phyloP scores from a whole-genome alignment of 2,888 invertebrate genomes.

The Cosmia trapezina region DNA sequence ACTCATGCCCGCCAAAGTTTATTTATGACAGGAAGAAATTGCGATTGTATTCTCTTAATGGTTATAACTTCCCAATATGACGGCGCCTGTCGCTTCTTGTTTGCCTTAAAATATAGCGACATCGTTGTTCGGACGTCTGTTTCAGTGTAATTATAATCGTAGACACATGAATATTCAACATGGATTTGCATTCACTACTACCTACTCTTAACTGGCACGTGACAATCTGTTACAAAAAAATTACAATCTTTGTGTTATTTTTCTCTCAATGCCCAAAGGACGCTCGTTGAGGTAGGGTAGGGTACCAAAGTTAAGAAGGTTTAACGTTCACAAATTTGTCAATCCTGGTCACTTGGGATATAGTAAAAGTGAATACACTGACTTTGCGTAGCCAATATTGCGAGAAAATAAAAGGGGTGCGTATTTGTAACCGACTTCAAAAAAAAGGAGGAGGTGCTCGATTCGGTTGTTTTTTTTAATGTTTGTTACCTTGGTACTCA shows the following conservation, averaged over 20 bases:
- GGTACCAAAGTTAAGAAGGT: slow-evolving; percentile 62
- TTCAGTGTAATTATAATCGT: slow-evolving; percentile 13
- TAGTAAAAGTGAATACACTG: slow-evolving; percentile 54
- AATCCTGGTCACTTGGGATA: slow-evolving; percentile 66
- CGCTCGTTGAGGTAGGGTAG: slow-evolving; percentile 54
- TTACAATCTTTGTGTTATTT: slow-evolving; percentile 34
- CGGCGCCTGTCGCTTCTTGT: slow-evolving; percentile 64
- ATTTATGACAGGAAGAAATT: slow-evolving; percentile 90
- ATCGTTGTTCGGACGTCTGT: slow-evolving; percentile 14
- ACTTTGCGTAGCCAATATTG: slow-evolving; percentile 25
- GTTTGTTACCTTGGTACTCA: no score
- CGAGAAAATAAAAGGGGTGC: slow-evolving; percentile 37
- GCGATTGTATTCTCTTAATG: slow-evolving; percentile 88
- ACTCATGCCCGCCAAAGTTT: slow-evolving; percentile 87
- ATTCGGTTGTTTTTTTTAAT: no score
- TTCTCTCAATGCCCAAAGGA: slow-evolving; percentile 54
- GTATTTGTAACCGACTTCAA: slow-evolving; percentile 5
- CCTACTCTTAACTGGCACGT: not conserved
- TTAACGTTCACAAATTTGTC: slow-evolving; percentile 70
- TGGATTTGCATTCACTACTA: not conserved
- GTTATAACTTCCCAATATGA: slow-evolving; percentile 86
- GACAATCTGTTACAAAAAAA: slow-evolving; percentile 4
- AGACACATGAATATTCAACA: slow-evolving; percentile 21
- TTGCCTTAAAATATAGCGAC: slow-evolving; percentile 61
- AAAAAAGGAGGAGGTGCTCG: no score